These are phyloP conservation scores for Julus scanicus DNA, from an alignment of 2,888 invertebrate genomes.

Conservation along the genomic window DNA sequence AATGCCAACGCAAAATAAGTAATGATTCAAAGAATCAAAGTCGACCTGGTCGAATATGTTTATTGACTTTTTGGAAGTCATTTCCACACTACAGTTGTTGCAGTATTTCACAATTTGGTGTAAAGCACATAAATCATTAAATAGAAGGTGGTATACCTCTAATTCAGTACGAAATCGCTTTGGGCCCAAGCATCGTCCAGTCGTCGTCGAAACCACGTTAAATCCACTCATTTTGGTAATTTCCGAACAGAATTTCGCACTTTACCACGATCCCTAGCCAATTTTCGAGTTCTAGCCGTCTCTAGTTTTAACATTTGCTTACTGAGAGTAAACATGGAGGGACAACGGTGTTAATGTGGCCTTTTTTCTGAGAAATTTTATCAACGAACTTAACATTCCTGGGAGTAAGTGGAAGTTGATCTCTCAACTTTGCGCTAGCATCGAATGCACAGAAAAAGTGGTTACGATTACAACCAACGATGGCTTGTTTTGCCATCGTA, in stretches of 20 bases:
- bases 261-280: background rate
- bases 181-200: slow-evolving; percentile 51
- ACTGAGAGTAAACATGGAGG: background rate
- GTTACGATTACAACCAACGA: background rate
- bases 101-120: no score
- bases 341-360: background rate
- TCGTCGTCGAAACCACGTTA: slow-evolving; percentile 35
- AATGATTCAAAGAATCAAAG: background rate
- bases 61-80: no score
- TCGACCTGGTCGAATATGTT: background rate
- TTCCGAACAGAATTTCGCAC: background rate
- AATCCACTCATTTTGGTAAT: slow-evolving; percentile 49
- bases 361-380: background rate
- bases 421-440: slow-evolving; percentile 10
- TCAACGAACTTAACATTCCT: slow-evolving; percentile 14
- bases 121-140: no score
- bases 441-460: background rate
- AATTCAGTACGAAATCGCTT: slow-evolving; percentile 51
- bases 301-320: background rate
- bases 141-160: slow-evolving; percentile 5
- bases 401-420: slow-evolving; percentile 11
- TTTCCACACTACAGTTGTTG: no score
- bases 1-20: background rate
- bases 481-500: background rate
- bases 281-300: background rate